Evolutionary conservation across 2,888 invertebrate species (phyloP).

Genomic region (Junonia oenone): DNA sequence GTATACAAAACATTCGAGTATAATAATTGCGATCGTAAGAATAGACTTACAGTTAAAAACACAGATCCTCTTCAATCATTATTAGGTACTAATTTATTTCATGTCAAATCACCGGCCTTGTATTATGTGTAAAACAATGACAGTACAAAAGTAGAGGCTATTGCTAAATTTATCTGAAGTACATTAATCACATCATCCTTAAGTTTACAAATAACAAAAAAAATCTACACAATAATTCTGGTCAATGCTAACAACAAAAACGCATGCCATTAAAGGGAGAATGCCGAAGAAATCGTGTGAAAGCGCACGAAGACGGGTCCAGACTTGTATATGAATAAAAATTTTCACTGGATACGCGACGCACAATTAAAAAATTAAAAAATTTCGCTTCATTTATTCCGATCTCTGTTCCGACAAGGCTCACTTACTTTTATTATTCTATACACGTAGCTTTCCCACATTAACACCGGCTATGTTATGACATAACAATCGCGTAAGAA

Average conservation of each 20-base stretch:
- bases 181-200: too few species aligned
- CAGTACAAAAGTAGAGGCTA: conserved; percentile 24
- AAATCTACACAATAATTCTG: too few species aligned
- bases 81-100: conserved; percentile 41
- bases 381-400: conserved; percentile 25
- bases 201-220: too few species aligned
- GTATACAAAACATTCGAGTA: background rate
- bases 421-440: conserved; percentile 22
- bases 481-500: conserved; percentile 46
- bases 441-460: conserved; percentile 52
- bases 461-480: conserved; percentile 47
- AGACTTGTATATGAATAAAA: conserved; percentile 29
- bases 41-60: conserved; percentile 6
- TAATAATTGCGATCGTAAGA: background rate
- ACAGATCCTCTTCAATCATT: conserved; percentile 34
- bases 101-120: conserved; percentile 46
- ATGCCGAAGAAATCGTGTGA: conserved; percentile 51
- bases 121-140: conserved; percentile 38
- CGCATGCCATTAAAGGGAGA: conserved; percentile 15
- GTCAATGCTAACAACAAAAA: background rate
- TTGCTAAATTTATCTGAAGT: background rate
- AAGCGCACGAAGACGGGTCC: conserved; percentile 40
- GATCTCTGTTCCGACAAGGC: conserved; percentile 15
- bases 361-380: conserved; percentile 24
- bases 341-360: conserved; percentile 25